Conservation (phyloP, 2,888 invertebrate species). For the Callimorpha dominula region DNA sequence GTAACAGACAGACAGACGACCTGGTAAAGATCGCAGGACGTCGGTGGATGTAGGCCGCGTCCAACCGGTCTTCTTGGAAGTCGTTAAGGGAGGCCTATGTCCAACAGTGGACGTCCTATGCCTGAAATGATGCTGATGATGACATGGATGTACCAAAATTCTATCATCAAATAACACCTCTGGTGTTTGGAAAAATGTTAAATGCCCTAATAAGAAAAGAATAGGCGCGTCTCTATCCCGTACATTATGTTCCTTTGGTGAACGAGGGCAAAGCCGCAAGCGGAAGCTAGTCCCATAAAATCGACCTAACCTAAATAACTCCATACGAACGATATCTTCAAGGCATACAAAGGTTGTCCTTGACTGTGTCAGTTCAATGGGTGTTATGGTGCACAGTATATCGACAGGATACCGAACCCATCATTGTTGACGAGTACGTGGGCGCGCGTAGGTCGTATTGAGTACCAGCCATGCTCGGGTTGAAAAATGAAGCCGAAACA, state of each 20-base stretch:
- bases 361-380: conserved; percentile 57
- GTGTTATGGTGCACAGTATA: conserved; percentile 59
- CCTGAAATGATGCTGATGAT: no score
- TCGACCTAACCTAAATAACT: conserved; percentile 33
- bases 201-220: background rate
- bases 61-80: no score
- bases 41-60: no score
- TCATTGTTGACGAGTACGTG: conserved; percentile 60
- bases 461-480: conserved; percentile 40
- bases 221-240: background rate
- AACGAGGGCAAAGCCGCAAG: background rate
- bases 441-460: conserved; percentile 40
- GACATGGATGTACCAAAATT: no score
- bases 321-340: conserved; percentile 39
- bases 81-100: no score
- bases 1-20: no score
- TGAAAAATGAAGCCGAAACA: conserved; percentile 53
- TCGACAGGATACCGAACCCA: conserved; percentile 67
- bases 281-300: conserved; percentile 25
- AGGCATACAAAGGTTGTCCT: conserved; percentile 48
- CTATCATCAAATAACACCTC: no score
- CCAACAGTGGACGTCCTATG: no score
- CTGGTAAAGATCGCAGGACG: no score
- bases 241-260: background rate
- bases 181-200: background rate